Evolutionary conservation across 2,797 vertebrate species (phyloP).

Genomic region (Spinus olivaceus): DNA sequence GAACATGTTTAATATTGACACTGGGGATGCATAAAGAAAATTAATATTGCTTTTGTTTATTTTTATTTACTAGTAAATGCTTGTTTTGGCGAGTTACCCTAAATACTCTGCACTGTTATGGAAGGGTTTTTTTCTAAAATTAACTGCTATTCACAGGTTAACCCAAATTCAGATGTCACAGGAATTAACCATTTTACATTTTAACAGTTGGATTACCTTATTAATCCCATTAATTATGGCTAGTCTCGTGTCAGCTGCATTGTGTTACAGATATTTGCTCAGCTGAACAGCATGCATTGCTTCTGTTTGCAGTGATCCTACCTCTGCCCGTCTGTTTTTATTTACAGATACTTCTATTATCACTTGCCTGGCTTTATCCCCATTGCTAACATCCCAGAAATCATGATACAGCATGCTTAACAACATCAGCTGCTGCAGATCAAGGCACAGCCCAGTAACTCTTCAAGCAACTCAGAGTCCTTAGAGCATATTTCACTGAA

Average conservation of each 20-base stretch:
- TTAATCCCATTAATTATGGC: conserved; percentile 15
- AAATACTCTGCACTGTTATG: not conserved
- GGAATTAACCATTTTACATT: not conserved
- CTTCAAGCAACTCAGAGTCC: not conserved
- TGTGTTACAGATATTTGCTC: conserved; percentile 47
- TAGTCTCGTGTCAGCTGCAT: not conserved
- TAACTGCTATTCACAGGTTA: not conserved
- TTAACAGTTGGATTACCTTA: not conserved
- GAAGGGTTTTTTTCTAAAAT: not conserved
- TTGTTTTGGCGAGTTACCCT: conserved; percentile 23
- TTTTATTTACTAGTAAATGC: conserved; percentile 24
- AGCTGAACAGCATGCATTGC: conserved; percentile 24
- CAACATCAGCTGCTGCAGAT: not conserved
- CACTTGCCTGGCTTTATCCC: not conserved
- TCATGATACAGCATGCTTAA: not conserved
- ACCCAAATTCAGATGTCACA: not conserved
- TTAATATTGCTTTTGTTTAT: conserved; percentile 58
- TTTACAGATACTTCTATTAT: conserved; percentile 14
- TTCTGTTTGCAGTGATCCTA: conserved; percentile 5
- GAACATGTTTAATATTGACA: conserved; percentile 64
- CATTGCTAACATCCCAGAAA: not conserved
- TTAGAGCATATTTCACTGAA: not conserved
- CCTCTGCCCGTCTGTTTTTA: not conserved
- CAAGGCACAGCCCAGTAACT: not conserved
- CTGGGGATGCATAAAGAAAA: conserved; percentile 38